Base-by-base conservation (phyloP, 2,888 invertebrate genomes). In the Julus scandinavius region DNA sequence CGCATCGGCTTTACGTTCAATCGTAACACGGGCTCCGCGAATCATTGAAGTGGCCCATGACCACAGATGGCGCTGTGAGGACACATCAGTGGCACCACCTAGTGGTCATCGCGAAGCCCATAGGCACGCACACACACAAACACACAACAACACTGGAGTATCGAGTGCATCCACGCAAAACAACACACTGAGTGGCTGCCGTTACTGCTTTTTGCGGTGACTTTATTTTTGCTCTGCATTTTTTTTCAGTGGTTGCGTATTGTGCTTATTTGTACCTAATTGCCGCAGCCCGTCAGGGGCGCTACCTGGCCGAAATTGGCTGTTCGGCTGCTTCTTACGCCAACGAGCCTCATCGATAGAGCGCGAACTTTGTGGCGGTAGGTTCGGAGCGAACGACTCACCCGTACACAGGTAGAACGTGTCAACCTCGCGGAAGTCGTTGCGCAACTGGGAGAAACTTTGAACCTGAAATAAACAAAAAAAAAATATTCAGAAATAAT, bases 371-470 rank as follows among this genome's bases (percentile, higher is more conserved):
- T 88, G 89, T n/a, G 87, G 58, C 40, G 29, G 50, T 45, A 41
- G 29, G 54, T 63, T 45, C 83, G 86, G 72, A 87, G 83, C 40
- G 58, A 58, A 87, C 63, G 88, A 88, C 54, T 89, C 90, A 38
- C 88, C 89, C 2, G 89, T 88, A 15, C 96, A 95, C 91, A 97
- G 93, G 92, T 97, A 97, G 93, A 98, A 98, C 5, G 97, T 97
- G 92, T 97, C 97, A 88, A 97, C 95, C 91, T 97, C 97, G 17
- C 96, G 96, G 91, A 97, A 97, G 92, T 98, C 98, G 92, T 97
- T 97, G 86, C 98, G 94, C 88, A 98, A 93, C 91, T 98, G 98
- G 0, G 98, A 97, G 92, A 98, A 98, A 92, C 98, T 98, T 91
- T 97, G 94, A 3, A 98, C 96, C 97, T 97, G 91, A 1, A 40